Base-by-base conservation (phyloP, 2,797 vertebrate species). In the Lycodopsis pacificus region DNA sequence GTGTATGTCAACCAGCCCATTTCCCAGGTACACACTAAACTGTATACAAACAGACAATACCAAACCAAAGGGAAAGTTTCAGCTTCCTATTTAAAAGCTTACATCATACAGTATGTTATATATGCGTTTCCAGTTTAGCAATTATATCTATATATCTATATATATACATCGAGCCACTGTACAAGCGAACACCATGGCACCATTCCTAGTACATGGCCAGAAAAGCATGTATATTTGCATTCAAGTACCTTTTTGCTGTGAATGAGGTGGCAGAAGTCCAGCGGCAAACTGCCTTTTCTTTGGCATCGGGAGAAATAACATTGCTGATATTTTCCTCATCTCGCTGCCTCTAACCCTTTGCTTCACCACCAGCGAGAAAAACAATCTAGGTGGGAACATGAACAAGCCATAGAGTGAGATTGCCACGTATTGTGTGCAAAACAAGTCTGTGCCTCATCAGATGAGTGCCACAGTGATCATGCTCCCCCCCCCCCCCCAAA, bases 1-100 rank as follows among this genome's bases (percentile, higher is more conserved):
- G 95, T 98, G 71, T 98, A 94, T 32, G 96, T 97, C 71, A 96
- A 95, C 90, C 95, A 97, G 30, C 96, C 96, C 66, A 94, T 97
- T 80, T 96, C 95, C 42, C 96, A 96, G 96, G 97, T 98, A 87
- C 13, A 65, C 4, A 58, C 46, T 54, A 32, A 8, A 11, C 46
- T 1, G 15, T n/a, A 11, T 30, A 4, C 7, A 65, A 9, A 25
- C 8, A 9, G 44, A 72, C n/a, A 11, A 51, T n/a, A 40, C 12
- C 49, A 27, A 30, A 63, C 12, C 13, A 8, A 19, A 48, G 8
- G n/a, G 7, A 38, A 1, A 19, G 22, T 61, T 73, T 42, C 10
- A 27, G 3, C 7, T 61, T 34, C 0, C 30, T 51, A 19, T 54
- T 30, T 63, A 17, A 70, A 61, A 56, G 7, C 4, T 32, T 19